Base-by-base conservation (phyloP, 2,888 invertebrate species). In the Craniophora ligustri region DNA sequence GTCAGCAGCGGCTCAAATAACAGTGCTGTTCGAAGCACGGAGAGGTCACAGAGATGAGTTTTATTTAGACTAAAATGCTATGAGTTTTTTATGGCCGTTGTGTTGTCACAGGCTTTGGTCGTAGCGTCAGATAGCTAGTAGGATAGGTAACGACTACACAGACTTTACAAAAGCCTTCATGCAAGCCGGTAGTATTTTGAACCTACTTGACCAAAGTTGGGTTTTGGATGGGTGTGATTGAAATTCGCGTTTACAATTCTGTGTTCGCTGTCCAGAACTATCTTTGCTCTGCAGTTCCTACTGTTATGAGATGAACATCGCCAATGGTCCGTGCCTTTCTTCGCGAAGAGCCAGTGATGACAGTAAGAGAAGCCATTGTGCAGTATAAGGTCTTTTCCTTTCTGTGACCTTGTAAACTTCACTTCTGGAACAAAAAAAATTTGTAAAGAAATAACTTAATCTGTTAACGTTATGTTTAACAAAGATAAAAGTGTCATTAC, bases 351-450 rank as follows among this genome's bases (percentile, higher is more conserved):
- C 6, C 13, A 8, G 19, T 44, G 36, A 1, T 32, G 31, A 21
- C 34, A 55, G 46, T 61, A 50, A 0, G 50, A 4, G 40, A 41
- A 65, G 4, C 46, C 36, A n/a, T 45, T 44, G 18, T 50, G 16
- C 8, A 64, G n/a, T 6, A 64, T 31, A 21, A 64, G 14, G 3
- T 41, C 31, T 0, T 54, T 54, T 6, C 59, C 64, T 26, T 5
- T n/a, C 5, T 10, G 23, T 0, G 63, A 55, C 8, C 16, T 35
- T 5, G 46, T 35, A n/a, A 42, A 44, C 5, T 7, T 13, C 21
- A 49, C 19, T 26, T 21, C 57, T 57, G 36, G 31, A 57, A 61
- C 8, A 28, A 39, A 14, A 13, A 3, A 10, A 18, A n/a, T n/a
- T n/a, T n/a, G n/a, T 16, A 34, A 10, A 16, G 4, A 16, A 34